Percentiles rank a stretch among this genome's conserved stretches.
Conservation (phyloP, 2,113 vertebrate species). For the Paradisaea rubra region DNA sequence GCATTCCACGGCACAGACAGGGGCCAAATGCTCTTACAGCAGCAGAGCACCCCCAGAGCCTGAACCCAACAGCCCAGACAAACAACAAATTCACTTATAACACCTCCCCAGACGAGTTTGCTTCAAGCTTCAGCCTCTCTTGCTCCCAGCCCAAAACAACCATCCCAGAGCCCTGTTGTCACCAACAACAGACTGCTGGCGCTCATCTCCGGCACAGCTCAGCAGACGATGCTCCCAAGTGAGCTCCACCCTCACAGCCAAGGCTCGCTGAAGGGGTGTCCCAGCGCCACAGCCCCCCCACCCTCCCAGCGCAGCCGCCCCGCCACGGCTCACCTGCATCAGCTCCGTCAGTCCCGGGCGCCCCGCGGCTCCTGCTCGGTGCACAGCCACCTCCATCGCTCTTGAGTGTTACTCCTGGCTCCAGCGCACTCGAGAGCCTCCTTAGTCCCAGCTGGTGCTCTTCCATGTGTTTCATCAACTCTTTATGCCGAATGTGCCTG, state of each 20-base stretch:
- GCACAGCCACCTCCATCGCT: rapidly evolving
- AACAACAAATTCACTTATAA: neutral
- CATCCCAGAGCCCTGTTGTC: neutral
- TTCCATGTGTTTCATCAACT: neutral
- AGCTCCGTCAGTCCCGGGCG: rapidly evolving
- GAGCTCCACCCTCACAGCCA: neutral
- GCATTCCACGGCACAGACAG: rapidly evolving
- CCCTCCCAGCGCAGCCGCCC: rapidly evolving
- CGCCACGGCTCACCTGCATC: rapidly evolving
- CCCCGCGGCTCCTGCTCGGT: rapidly evolving
- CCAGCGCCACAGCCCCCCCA: rapidly evolving
- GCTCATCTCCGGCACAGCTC: rapidly evolving
- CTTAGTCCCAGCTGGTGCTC: rapidly evolving
- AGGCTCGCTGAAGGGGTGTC: rapidly evolving
- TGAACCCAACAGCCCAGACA: rapidly evolving
- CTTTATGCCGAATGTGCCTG: rapidly evolving
- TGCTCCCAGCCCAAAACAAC: neutral
- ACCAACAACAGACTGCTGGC: rapidly evolving
- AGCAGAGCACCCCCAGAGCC: neutral
- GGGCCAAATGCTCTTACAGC: rapidly evolving
- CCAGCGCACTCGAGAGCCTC: neutral
- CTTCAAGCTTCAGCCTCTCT: neutral
- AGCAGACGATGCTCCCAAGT: rapidly evolving
- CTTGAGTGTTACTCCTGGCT: rapidly evolving
- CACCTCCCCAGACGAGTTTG: rapidly evolving